Evolutionary conservation across 2,113 vertebrate genomes (phyloP).

Genomic region (Myotis davidii): DNA sequence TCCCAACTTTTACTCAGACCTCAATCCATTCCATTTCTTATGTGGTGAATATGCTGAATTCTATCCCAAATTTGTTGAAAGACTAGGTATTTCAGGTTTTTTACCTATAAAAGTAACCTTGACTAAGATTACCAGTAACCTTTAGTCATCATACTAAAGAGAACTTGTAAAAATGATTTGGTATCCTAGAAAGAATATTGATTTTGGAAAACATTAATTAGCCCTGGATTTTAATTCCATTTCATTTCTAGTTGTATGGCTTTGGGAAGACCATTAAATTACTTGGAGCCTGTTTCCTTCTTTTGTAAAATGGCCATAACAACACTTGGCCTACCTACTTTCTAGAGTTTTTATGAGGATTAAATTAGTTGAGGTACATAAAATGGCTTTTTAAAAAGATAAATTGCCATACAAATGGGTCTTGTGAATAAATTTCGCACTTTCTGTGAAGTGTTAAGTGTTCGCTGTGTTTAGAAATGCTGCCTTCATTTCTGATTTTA

Average conservation of each 20-base stretch:
- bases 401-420: background rate
- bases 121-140: background rate
- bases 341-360: background rate
- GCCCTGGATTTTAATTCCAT: background rate
- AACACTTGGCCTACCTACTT: background rate
- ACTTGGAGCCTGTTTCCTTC: conserved; percentile 25
- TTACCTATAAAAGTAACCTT: background rate
- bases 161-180: background rate
- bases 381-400: background rate
- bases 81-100: background rate
- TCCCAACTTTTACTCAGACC: background rate
- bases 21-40: background rate
- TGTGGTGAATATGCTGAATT: background rate
- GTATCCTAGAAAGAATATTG: background rate
- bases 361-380: background rate
- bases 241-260: background rate
- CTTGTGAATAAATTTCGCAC: background rate
- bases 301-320: conserved; percentile 14
- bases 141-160: background rate
- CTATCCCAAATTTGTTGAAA: background rate
- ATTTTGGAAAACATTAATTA: background rate
- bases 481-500: background rate
- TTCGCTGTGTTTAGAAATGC: background rate
- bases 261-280: conserved; percentile 41
- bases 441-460: background rate